These are phyloP conservation scores for Habropoda laboriosa DNA, from an alignment of 1,140 invertebrate genomes.

Conservation along the genomic window DNA sequence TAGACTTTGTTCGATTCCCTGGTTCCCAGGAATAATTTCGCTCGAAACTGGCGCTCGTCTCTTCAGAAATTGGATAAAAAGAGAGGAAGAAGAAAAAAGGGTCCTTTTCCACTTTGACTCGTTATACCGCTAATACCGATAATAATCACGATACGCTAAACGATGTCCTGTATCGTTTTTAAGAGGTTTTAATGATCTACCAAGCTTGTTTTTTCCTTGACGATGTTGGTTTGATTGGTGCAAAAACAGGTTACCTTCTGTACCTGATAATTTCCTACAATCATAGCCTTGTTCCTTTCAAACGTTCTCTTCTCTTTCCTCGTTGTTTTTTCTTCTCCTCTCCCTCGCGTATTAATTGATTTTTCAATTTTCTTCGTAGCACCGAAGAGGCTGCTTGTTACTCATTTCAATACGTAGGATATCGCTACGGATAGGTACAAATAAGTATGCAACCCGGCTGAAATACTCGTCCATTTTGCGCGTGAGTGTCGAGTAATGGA, in stretches of 20 bases:
- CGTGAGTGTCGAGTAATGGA: slow-evolving; percentile 53
- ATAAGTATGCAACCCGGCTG: slow-evolving; percentile 60
- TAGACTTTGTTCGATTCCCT: slow-evolving; percentile 38
- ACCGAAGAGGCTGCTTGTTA: not conserved
- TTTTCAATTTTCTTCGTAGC: slow-evolving; percentile 11
- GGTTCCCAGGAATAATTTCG: slow-evolving; percentile 16
- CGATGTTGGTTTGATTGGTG: too few species aligned
- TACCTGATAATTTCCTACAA: not conserved
- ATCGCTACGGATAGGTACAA: slow-evolving; percentile 60
- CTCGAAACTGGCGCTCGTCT: not conserved
- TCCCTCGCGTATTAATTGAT: slow-evolving; percentile 8
- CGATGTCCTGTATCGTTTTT: not conserved
- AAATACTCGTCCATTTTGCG: slow-evolving; percentile 59
- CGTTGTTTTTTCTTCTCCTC: too few species aligned
- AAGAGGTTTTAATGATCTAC: not conserved
- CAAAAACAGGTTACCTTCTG: not conserved
- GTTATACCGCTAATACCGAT: not conserved
- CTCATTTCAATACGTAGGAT: slow-evolving; percentile 31
- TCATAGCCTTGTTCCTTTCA: not conserved
- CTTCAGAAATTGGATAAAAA: too few species aligned
- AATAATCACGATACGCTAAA: not conserved
- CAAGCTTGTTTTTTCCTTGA: not conserved
- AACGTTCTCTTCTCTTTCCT: too few species aligned
- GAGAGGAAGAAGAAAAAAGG: too few species aligned
- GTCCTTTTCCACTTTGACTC: not conserved